phyloP scores from a whole-genome alignment of 2,113 vertebrate species.

The Chloebia gouldiae region DNA sequence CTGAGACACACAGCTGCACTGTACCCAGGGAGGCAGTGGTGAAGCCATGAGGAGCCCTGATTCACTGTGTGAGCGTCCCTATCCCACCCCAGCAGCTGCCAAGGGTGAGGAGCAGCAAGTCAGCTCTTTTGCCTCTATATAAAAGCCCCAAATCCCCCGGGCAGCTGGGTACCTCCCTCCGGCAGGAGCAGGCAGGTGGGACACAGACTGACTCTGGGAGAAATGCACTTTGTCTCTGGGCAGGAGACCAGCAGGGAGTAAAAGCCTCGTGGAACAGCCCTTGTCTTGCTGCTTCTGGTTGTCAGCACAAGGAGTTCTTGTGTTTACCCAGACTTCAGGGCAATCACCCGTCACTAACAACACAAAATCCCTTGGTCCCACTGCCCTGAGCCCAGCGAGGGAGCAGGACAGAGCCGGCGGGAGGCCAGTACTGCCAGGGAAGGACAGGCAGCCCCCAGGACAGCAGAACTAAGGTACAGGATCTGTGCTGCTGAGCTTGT shows the following conservation, averaged over 20 bases:
- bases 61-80: background rate
- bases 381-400: background rate
- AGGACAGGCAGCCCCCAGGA: background rate
- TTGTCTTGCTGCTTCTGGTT: background rate
- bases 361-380: background rate
- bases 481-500: background rate
- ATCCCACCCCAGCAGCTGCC: background rate
- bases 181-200: background rate
- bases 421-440: background rate
- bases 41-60: background rate
- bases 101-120: background rate
- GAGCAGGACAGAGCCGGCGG: background rate
- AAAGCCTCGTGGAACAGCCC: background rate
- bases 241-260: background rate
- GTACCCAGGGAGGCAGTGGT: rapidly evolving
- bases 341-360: slow-evolving; percentile 45
- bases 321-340: slow-evolving; percentile 11
- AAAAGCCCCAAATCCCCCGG: background rate
- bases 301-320: background rate
- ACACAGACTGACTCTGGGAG: background rate
- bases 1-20: background rate
- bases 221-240: slow-evolving; percentile 23
- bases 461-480: background rate
- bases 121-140: background rate
- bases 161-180: background rate